Conservation (phyloP, 2,797 vertebrate genomes). For the Acrossocheilus fasciatus region DNA sequence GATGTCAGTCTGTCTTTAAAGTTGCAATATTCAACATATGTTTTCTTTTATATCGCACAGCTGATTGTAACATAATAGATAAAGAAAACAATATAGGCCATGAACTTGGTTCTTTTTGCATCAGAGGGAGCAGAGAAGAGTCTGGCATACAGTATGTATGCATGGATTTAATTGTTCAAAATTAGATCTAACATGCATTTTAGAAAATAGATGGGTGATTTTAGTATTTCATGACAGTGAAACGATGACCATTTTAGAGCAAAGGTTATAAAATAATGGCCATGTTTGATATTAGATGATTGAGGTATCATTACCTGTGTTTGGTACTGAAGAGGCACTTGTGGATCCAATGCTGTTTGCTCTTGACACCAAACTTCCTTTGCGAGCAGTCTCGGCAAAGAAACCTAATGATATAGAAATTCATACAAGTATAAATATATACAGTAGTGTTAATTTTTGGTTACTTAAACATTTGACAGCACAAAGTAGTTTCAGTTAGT, state of each 20-base stretch:
- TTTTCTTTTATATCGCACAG: background rate
- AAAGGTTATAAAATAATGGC: background rate
- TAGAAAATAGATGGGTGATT: background rate
- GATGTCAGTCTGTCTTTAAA: no score
- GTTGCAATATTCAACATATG: background rate
- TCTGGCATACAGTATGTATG: no score
- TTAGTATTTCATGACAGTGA: background rate
- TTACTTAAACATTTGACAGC: background rate
- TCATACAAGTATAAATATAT: background rate
- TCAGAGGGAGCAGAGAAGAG: background rate
- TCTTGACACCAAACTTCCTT: conserved; percentile 87
- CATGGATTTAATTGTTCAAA: no score
- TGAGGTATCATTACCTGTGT: conserved; percentile 80
- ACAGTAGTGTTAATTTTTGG: background rate
- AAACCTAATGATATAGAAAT: conserved; percentile 55
- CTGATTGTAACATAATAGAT: background rate
- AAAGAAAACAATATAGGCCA: background rate
- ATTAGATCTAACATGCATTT: background rate
- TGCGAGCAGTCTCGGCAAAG: conserved; percentile 79
- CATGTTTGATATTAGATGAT: background rate
- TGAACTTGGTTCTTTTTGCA: background rate
- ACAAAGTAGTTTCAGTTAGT: background rate
- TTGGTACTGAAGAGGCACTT: conserved; percentile 97
- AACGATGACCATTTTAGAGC: background rate
- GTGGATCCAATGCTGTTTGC: conserved; percentile 98